Conservation (phyloP, 2,888 invertebrate species). For the Coelopa pilipes region DNA sequence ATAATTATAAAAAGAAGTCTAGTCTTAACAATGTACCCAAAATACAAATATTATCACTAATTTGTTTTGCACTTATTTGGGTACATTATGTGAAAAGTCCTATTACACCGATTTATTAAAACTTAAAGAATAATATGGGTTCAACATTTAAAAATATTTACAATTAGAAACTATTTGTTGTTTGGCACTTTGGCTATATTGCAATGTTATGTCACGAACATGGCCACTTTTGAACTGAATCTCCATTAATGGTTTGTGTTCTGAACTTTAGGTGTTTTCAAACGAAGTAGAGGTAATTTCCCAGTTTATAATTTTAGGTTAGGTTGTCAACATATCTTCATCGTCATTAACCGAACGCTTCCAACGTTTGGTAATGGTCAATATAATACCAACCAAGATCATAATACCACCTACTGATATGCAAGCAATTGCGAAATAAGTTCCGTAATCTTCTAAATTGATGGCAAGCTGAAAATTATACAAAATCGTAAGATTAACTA, state of each 20-base stretch:
- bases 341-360: conserved; percentile 53
- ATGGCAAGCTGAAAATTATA: conserved; percentile 55
- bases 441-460: conserved; percentile 57
- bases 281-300: not conserved
- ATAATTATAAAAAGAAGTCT: not conserved
- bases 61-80: not conserved
- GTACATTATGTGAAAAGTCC: no score
- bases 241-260: not conserved
- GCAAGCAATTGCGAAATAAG: conserved; percentile 57
- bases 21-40: not conserved
- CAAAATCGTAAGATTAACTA: not conserved
- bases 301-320: not conserved
- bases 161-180: not conserved
- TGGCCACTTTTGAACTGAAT: not conserved
- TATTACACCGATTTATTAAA: not conserved
- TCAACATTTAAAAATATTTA: not conserved
- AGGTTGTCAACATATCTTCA: conserved; percentile 55
- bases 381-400: conserved; percentile 54
- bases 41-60: no score
- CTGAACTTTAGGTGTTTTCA: not conserved
- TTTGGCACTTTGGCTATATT: conserved; percentile 5
- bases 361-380: conserved; percentile 63
- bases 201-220: not conserved
- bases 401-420: conserved; percentile 56
- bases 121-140: not conserved